Evolutionary conservation across 2,797 vertebrate species (phyloP).

Genomic region (Melanotaenia parkinsoni): DNA sequence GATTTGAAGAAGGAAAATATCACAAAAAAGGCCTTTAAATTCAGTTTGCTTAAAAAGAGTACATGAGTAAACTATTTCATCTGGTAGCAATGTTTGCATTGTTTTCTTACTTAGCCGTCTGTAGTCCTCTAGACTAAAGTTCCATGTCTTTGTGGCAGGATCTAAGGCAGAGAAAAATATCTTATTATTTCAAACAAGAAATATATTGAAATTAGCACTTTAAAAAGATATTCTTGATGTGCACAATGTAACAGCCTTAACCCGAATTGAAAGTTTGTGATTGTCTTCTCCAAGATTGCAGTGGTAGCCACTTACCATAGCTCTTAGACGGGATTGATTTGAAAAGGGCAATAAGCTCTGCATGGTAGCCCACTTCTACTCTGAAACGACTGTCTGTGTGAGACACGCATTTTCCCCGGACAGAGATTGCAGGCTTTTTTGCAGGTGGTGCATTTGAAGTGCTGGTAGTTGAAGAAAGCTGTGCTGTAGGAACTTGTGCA

Average conservation of each 20-base stretch:
- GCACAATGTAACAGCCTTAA: neutral
- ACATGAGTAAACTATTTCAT: neutral
- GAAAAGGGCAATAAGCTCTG: conserved; percentile 88
- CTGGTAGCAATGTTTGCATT: conserved; percentile 73
- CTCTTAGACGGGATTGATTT: conserved; percentile 90
- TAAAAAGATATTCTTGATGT: neutral
- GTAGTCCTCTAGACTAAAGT: conserved; percentile 91
- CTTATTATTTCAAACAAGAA: neutral
- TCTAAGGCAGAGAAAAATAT: conserved; percentile 78
- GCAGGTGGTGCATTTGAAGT: conserved; percentile 34
- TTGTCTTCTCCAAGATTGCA: neutral
- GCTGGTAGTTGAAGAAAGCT: conserved; percentile 35
- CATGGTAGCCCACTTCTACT: conserved; percentile 89
- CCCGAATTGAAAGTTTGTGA: conserved; percentile 1
- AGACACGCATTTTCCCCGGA: conserved; percentile 85
- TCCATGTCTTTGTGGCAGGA: conserved; percentile 90
- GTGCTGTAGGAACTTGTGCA: conserved; percentile 41
- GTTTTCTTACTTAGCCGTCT: conserved; percentile 86
- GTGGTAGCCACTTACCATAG: conserved; percentile 85
- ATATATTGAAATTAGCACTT: neutral
- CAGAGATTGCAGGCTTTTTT: conserved; percentile 74
- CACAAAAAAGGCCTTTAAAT: neutral
- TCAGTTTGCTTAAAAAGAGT: neutral
- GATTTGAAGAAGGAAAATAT: neutral
- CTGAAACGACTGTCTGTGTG: conserved; percentile 86